A percentile compares a stretch with the other conserved stretches of the same genome.
These are phyloP conservation scores for Eupithecia dodoneata DNA, from an alignment of 2,888 invertebrate genomes.

Conservation along the genomic window DNA sequence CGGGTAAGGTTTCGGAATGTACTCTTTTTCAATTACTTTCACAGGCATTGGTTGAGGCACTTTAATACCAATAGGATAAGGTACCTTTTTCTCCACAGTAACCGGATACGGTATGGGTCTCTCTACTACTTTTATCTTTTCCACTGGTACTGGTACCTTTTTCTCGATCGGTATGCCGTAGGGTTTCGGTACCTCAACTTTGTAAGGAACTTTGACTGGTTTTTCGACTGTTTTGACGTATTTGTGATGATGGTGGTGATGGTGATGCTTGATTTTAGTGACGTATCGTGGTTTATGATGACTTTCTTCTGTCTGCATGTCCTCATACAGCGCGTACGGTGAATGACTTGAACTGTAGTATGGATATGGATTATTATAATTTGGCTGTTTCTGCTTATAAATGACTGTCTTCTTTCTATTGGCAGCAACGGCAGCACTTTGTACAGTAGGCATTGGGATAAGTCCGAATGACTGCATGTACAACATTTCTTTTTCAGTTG, in stretches of 20 bases:
- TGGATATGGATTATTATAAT: constrained; percentile 66
- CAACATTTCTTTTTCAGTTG: constrained; percentile 59
- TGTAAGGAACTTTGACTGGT: constrained; percentile 76
- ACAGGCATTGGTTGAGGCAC: constrained; percentile 80
- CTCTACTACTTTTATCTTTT: constrained; percentile 68
- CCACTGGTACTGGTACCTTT: constrained; percentile 68
- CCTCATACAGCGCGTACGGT: constrained; percentile 52
- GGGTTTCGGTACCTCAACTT: constrained; percentile 84
- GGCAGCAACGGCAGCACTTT: constrained; percentile 47
- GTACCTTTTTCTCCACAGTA: constrained; percentile 76
- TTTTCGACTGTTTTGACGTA: constrained; percentile 86
- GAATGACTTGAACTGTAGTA: constrained; percentile 63
- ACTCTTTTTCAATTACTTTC: constrained; percentile 80
- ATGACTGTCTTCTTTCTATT: constrained; percentile 65
- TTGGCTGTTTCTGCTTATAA: constrained; percentile 63
- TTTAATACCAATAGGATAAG: constrained; percentile 75
- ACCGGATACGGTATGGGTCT: constrained; percentile 73
- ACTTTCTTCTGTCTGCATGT: constrained; percentile 64
- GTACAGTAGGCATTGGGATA: constrained; percentile 59
- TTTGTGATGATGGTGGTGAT: constrained; percentile 87
- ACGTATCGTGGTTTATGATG: constrained; percentile 58
- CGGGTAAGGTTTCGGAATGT: constrained; percentile 78
- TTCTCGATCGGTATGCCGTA: constrained; percentile 77
- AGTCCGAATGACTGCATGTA: constrained; percentile 72
- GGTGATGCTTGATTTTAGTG: constrained; percentile 85